Evolutionary conservation across 2,888 invertebrate genomes (phyloP).

Genomic region (Thymelicus sylvestris): DNA sequence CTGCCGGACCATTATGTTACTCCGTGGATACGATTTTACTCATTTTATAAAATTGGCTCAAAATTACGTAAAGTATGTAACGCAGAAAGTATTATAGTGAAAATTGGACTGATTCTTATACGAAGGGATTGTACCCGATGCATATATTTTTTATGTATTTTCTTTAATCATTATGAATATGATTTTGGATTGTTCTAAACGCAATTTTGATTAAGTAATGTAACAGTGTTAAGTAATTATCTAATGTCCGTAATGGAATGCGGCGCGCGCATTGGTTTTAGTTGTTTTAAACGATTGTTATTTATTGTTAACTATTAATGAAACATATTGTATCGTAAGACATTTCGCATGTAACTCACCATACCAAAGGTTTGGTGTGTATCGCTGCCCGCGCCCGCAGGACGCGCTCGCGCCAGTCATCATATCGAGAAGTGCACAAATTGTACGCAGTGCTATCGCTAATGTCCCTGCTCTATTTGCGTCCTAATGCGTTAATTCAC

Average conservation of each 20-base stretch:
- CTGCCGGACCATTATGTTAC: background rate
- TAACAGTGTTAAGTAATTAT: too few species aligned
- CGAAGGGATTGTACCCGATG: background rate
- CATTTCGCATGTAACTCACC: too few species aligned
- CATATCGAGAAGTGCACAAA: too few species aligned
- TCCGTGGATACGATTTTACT: background rate
- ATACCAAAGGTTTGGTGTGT: too few species aligned
- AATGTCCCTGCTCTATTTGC: too few species aligned
- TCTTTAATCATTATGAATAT: background rate
- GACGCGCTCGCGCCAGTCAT: too few species aligned
- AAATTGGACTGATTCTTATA: slow-evolving; percentile 26
- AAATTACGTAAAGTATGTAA: slow-evolving; percentile 15
- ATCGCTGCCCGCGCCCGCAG: too few species aligned
- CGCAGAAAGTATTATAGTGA: slow-evolving; percentile 29
- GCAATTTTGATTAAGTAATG: too few species aligned
- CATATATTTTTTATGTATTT: slow-evolving; percentile 19
- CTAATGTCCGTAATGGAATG: background rate
- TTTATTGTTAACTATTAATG: background rate
- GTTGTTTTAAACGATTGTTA: background rate
- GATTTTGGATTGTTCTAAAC: background rate
- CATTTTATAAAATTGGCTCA: slow-evolving; percentile 25
- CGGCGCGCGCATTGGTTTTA: background rate
- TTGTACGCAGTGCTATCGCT: too few species aligned
- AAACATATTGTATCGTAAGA: background rate
- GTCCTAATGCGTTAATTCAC: too few species aligned